Evolutionary conservation across 2,797 vertebrate genomes (phyloP), one percentile per base, ranked within the genome.

Genomic region (Tamandua tetradactyla): DNA sequence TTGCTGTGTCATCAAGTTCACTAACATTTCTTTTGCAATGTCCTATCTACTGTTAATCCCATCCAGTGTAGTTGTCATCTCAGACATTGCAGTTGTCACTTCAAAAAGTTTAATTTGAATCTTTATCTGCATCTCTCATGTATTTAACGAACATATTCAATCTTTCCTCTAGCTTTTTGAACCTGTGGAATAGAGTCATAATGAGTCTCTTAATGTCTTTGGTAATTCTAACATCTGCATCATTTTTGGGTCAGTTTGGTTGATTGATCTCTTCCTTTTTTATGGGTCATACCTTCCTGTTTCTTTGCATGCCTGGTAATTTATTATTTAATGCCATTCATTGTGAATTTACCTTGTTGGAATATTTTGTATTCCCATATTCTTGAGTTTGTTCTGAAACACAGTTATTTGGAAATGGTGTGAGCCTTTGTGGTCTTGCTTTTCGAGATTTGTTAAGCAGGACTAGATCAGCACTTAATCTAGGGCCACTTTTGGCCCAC

Each of bases 271-370:
- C 20, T 55, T 71, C 69, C 22, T 62, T 76, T 61, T 49, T 64
- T 93, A 37, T 30, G 7, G 18, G 23, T 68, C 66, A 30, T 35
- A 80, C 52, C 69, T 68, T 47, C 11, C 44, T 47, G 44, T 11
- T 47, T 47, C 44, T 47, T 47, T 47, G 44, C 44, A 47, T 47
- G 74, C 32, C 49, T 83, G 35, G 5, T 75, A 55, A 71, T 86
- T 94, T 82, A 86, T 82, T 55, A 89, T 55, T 61, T 75, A 81
- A 89, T 57, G 18, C 18, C 30, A 78, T 89, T 89, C n/a, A 82
- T 89, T 62, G 40, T 89, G 76, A 76, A 89, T 55, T 81, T 80
- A 86, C 32, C 74, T 62, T 76, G 25, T 75, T 69, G 66, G 72
- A 75, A 75, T 89, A 92, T 92, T 64, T 32, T 86, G 13, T 40